Base-by-base conservation (phyloP, 2,113 vertebrate species). In the Rissa tridactyla region DNA sequence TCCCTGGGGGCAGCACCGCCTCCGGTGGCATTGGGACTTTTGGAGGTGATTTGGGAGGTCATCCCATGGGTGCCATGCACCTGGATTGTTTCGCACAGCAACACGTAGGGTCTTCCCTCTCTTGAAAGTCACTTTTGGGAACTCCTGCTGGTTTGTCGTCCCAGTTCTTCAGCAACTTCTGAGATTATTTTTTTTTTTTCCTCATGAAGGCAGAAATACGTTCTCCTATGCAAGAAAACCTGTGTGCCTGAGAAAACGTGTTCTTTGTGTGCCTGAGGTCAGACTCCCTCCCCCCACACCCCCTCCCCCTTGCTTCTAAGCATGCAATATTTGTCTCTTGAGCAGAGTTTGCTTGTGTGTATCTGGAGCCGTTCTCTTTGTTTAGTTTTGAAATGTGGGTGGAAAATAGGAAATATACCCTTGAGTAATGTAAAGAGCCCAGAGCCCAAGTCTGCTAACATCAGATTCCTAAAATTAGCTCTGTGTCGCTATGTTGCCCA, bases 21-120 rank as follows among this genome's bases (percentile, higher is more conserved):
- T 32, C 17, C 1, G 7, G 61, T 58, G 49, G 9, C 5, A 5
- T 23, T 69, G 0, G 0, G 66, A 11, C 9, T 84, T 54, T 13
- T 0, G 0, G 78, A 36, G 34, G 6, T n/a, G 38, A 29, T 25
- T 5, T 54, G 14, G 25, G 83, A 82, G 21, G 40, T 54, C 9
- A 6, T 26, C 68, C 61, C 21, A 3, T 5, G 42, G 26, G 42
- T 57, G 52, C 26, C 10, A 0, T 2, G 1, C 51, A 23, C 65
- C 52, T 42, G 42, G 47, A 15, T 4, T 13, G 32, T 36, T 73
- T 49, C 49, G 26, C 34, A 44, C 18, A 49, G 40, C 51, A 49
- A 11, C 5, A 2, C 0, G 8, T 54, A 46, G 55, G 29, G 27
- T 30, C 26, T 52, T 42, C 11, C 11, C 17, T 62, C 9, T 52